Conservation (phyloP, 2,797 vertebrate species). For the Pipistrellus kuhlii region DNA sequence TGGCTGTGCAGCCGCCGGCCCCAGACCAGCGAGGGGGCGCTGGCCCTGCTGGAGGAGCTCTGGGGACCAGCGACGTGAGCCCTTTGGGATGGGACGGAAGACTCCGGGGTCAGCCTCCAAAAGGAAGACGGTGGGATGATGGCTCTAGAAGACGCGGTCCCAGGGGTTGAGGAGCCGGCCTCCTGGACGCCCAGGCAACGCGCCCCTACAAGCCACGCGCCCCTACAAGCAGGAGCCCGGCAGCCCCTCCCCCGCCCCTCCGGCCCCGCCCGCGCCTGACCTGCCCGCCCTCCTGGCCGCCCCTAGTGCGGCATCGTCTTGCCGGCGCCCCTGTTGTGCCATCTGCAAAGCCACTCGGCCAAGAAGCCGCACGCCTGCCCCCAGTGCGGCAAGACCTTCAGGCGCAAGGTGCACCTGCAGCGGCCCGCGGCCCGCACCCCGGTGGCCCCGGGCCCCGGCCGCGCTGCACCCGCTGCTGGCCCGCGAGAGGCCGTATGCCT, state of each 20-base stretch:
- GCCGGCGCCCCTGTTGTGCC: slow-evolving; percentile 77
- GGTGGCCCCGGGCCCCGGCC: neutral
- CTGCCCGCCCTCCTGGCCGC: slow-evolving; percentile 54
- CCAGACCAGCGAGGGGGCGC: too few species aligned
- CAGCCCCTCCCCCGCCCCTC: slow-evolving; percentile 49
- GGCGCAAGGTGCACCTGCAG: slow-evolving; percentile 83
- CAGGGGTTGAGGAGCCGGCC: neutral
- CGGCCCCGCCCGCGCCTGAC: neutral
- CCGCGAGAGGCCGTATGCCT: slow-evolving; percentile 79
- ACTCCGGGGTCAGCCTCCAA: too few species aligned
- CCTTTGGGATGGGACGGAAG: too few species aligned
- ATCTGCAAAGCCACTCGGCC: slow-evolving; percentile 73
- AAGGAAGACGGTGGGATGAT: too few species aligned
- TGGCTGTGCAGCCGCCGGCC: too few species aligned
- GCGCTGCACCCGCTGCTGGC: slow-evolving; percentile 70
- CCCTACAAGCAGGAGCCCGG: slow-evolving; percentile 77
- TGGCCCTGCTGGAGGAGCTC: too few species aligned
- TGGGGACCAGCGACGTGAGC: too few species aligned
- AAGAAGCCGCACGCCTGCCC: slow-evolving; percentile 82
- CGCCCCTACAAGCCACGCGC: slow-evolving; percentile 65
- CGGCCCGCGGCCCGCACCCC: slow-evolving; percentile 80
- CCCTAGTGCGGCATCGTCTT: too few species aligned
- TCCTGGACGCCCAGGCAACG: neutral
- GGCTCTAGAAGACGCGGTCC: slow-evolving; percentile 32
- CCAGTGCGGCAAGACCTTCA: slow-evolving; percentile 82